Evolutionary conservation across 2,797 vertebrate genomes (phyloP).

Genomic region (Toxotes lorentzi): DNA sequence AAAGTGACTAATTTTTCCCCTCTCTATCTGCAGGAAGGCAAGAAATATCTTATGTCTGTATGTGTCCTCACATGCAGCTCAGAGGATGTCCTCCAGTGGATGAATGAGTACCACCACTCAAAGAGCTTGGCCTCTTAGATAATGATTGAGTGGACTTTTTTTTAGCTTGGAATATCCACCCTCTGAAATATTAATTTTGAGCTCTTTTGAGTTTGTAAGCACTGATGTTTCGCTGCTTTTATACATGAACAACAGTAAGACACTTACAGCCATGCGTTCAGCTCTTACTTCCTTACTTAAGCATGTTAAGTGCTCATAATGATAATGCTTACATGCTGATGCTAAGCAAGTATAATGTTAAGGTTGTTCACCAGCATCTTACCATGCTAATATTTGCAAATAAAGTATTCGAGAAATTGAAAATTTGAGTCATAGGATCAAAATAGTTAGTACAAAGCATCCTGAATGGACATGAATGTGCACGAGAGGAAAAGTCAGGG

Average conservation of each 20-base stretch:
- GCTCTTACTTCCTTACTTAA: neutral
- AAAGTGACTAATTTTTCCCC: conserved; percentile 23
- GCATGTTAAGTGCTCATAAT: neutral
- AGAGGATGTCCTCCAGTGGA: neutral
- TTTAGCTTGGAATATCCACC: neutral
- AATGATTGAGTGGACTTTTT: conserved; percentile 5
- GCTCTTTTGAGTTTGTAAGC: neutral
- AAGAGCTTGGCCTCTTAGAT: neutral
- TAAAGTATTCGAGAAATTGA: too few species aligned
- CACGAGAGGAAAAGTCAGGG: neutral
- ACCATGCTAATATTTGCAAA: neutral
- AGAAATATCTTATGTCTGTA: neutral
- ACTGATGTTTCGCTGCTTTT: neutral
- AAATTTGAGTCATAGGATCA: neutral
- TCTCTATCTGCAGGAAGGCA: conserved; percentile 11
- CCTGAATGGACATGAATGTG: too few species aligned
- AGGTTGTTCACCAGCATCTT: neutral
- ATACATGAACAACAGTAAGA: neutral
- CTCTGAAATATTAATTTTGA: conserved; percentile 45
- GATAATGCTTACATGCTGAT: neutral
- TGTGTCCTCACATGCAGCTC: conserved; percentile 6
- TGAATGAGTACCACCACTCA: neutral
- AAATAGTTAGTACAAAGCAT: neutral
- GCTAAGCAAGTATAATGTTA: neutral
- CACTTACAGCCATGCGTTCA: neutral